Percentiles rank a stretch among this genome's conserved stretches.
Conservation (phyloP, 2,113 vertebrate genomes). For the Ahaetulla prasina region DNA sequence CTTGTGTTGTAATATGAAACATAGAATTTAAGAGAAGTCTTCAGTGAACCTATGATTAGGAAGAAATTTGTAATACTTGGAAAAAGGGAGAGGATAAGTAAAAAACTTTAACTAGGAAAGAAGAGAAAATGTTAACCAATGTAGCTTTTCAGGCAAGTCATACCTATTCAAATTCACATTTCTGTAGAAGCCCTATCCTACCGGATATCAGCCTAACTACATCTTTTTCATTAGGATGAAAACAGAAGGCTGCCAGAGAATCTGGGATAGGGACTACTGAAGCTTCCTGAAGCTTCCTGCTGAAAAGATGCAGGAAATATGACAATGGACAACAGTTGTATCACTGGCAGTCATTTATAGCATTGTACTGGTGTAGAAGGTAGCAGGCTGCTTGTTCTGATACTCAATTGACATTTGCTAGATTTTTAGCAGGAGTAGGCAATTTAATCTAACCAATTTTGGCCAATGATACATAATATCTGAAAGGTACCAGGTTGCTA, state of each 20-base stretch:
- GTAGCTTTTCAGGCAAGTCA: background rate
- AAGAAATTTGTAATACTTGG: background rate
- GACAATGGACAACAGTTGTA: background rate
- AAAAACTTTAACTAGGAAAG: background rate
- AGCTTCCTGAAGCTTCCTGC: background rate
- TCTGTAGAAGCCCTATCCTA: background rate
- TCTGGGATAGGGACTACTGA: background rate
- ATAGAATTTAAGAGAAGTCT: background rate
- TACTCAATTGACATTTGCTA: background rate
- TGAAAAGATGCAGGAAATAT: background rate
- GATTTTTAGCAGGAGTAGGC: background rate
- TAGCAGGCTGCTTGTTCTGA: background rate
- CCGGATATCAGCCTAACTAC: background rate
- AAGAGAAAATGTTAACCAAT: background rate
- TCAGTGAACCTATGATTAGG: background rate
- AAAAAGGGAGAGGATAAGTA: background rate
- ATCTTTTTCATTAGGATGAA: background rate
- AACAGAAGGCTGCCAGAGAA: background rate
- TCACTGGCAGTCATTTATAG: background rate
- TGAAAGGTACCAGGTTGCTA: background rate
- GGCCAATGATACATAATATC: background rate
- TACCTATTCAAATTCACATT: background rate
- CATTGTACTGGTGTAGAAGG: background rate
- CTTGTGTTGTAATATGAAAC: background rate
- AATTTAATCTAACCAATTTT: background rate